Conservation (phyloP, 2,113 vertebrate genomes). For the Micronycteris hirsuta region DNA sequence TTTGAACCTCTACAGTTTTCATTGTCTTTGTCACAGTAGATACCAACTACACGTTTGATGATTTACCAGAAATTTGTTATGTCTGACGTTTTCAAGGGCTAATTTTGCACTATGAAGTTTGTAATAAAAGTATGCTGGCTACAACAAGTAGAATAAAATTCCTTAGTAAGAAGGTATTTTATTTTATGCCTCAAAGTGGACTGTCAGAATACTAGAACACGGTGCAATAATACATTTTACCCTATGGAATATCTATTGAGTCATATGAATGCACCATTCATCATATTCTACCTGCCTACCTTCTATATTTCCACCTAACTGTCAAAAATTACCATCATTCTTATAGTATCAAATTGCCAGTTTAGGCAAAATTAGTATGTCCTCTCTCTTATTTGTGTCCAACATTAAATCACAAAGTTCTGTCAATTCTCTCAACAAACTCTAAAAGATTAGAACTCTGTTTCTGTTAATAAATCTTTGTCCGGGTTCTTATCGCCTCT, state of each 20-base stretch:
- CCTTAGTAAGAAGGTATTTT: not conserved
- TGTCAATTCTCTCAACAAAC: not conserved
- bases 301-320: not conserved
- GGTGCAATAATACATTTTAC: not conserved
- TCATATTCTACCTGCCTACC: not conserved
- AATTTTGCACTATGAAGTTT: not conserved
- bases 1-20: slow-evolving; percentile 6
- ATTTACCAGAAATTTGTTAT: not conserved
- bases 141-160: slow-evolving; percentile 9
- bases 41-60: not conserved
- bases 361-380: slow-evolving; percentile 3
- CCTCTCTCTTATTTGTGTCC: not conserved
- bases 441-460: not conserved
- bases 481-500: not conserved
- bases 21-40: not conserved
- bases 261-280: not conserved
- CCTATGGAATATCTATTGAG: not conserved
- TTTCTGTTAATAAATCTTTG: not conserved
- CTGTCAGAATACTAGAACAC: not conserved
- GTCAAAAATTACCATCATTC: not conserved
- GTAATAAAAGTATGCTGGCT: not conserved
- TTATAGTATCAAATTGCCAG: not conserved
- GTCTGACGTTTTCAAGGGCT: not conserved
- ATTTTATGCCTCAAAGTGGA: not conserved
- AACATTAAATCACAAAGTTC: slow-evolving; percentile 28